Percentiles rank a stretch among this genome's conserved stretches.
These are phyloP conservation scores for Ormyrus pomaceus DNA, from an alignment of 2,888 invertebrate genomes.

Conservation along the genomic window DNA sequence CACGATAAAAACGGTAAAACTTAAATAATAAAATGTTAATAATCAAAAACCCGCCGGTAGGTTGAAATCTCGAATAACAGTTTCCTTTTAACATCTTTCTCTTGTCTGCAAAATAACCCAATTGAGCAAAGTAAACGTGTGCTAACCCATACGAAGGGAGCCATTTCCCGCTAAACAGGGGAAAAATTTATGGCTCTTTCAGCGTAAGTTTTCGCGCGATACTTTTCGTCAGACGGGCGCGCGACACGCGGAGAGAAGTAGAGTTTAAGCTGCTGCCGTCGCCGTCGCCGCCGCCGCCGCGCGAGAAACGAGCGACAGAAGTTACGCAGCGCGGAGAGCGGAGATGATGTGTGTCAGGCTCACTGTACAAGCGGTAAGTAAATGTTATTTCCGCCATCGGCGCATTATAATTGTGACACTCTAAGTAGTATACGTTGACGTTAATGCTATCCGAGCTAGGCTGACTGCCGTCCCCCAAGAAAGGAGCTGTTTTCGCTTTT, in stretches of 20 bases:
- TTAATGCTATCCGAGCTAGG: neutral
- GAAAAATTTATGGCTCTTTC: constrained; percentile 27
- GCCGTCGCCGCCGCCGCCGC: constrained; percentile 2
- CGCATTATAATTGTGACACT: constrained; percentile 28
- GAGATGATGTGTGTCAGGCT: constrained; percentile 74
- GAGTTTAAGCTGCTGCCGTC: constrained; percentile 66
- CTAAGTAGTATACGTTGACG: neutral
- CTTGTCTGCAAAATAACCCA: too few relatives aligned
- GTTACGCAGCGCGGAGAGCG: constrained; percentile 63
- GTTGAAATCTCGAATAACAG: too few relatives aligned
- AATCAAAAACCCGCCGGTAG: too few relatives aligned
- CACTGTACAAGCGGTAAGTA: constrained; percentile 64
- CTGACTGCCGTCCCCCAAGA: too few relatives aligned
- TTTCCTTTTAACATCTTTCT: too few relatives aligned
- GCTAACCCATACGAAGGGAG: neutral
- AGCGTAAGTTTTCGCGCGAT: constrained; percentile 2
- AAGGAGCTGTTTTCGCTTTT: too few relatives aligned
- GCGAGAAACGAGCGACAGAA: constrained; percentile 66
- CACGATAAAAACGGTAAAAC: too few relatives aligned
- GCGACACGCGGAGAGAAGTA: constrained; percentile 55
- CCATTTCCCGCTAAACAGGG: neutral
- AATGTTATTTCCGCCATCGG: constrained; percentile 33
- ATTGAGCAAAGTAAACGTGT: too few relatives aligned
- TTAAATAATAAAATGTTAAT: too few relatives aligned
- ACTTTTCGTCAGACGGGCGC: neutral